phyloP scores from a whole-genome alignment of 2,113 vertebrate species.

The Thinocorus orbignyianus region DNA sequence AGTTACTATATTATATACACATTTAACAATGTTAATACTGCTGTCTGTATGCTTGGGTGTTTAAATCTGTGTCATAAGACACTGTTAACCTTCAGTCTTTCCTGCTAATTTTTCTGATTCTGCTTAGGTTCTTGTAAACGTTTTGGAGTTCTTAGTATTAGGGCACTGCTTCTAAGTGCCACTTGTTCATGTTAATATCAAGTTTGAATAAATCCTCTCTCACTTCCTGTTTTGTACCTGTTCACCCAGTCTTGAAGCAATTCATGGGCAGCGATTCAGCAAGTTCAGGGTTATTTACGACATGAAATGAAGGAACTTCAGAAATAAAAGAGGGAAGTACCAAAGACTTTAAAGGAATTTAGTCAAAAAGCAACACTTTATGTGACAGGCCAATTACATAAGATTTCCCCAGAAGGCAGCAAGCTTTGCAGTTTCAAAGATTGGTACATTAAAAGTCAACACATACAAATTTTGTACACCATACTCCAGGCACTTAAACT shows the following conservation, averaged over 20 bases:
- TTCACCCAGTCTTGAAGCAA: neutral
- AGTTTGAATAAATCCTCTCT: neutral
- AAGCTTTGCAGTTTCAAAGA: neutral
- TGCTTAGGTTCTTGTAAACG: neutral
- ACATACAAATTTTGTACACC: neutral
- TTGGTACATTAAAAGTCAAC: neutral
- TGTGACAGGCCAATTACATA: neutral
- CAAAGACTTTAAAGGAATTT: neutral
- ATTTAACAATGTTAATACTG: neutral
- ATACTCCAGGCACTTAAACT: neutral
- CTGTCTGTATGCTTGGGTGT: neutral
- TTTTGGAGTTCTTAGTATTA: neutral
- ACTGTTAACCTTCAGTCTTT: accelerated
- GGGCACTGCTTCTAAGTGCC: neutral
- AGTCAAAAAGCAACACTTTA: neutral
- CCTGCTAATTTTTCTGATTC: neutral
- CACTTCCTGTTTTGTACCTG: neutral
- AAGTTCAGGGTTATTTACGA: slow-evolving; percentile 23
- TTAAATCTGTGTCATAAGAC: neutral
- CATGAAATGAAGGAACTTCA: neutral
- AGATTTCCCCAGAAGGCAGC: neutral
- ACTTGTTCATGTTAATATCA: neutral
- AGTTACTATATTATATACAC: neutral
- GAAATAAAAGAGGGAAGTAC: slow-evolving; percentile 25
- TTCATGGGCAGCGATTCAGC: neutral